Evolutionary conservation across 1,140 invertebrate genomes (phyloP).

Genomic region (Anoplolepis gracilipes): DNA sequence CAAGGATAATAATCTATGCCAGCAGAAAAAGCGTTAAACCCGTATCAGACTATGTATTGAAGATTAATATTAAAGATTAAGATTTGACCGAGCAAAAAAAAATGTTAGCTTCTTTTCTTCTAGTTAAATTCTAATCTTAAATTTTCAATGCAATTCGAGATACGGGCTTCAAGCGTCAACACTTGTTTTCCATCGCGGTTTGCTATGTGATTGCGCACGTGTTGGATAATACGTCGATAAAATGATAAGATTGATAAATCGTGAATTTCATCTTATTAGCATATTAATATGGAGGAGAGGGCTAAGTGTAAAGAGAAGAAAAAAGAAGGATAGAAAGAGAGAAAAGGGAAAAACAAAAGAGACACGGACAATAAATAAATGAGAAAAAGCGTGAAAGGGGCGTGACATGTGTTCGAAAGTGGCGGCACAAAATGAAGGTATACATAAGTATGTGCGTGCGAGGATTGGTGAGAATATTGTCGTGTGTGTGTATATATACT

Average conservation of each 20-base stretch:
- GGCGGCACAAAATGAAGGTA: neutral
- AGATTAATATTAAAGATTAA: too few species aligned
- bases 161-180: neutral
- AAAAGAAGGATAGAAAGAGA: neutral
- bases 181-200: neutral
- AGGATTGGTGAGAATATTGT: neutral
- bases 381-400: constrained; percentile 52
- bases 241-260: constrained; percentile 36
- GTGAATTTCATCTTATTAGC: neutral
- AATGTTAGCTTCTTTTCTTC: too few species aligned
- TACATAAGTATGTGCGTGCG: neutral
- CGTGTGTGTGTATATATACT: neutral
- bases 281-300: too few species aligned
- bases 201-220: neutral
- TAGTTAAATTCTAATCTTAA: too few species aligned
- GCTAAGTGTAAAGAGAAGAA: neutral
- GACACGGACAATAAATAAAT: neutral
- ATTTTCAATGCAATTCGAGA: too few species aligned
- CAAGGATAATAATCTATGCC: too few species aligned
- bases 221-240: neutral
- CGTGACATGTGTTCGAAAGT: constrained; percentile 70
- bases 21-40: too few species aligned
- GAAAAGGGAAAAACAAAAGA: neutral
- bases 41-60: too few species aligned
- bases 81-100: too few species aligned